phyloP scores from a whole-genome alignment of 2,113 vertebrate species.

The Pithys albifrons region DNA sequence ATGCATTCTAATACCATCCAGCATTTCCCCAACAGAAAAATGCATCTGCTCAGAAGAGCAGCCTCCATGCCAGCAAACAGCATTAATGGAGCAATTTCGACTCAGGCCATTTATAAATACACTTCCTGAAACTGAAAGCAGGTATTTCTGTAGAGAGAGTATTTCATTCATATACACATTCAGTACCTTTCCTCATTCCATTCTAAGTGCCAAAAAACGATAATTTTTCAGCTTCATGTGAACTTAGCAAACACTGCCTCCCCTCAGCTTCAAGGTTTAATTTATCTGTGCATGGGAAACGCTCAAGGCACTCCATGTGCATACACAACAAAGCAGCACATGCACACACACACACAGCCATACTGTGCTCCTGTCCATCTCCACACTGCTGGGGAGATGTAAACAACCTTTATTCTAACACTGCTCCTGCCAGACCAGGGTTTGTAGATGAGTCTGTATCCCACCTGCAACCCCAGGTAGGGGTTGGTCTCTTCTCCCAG shows the following conservation, averaged over 20 bases:
- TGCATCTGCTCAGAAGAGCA: not conserved
- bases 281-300: rapidly evolving
- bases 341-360: rapidly evolving
- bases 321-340: rapidly evolving
- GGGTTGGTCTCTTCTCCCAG: too few relatives aligned
- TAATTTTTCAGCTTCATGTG: not conserved
- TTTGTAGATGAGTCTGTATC: rapidly evolving
- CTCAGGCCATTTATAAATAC: not conserved
- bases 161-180: not conserved
- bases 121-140: not conserved
- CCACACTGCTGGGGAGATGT: rapidly evolving
- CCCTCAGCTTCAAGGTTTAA: not conserved
- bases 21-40: constrained; percentile 24
- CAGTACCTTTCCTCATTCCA: not conserved
- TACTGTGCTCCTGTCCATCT: not conserved
- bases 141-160: not conserved
- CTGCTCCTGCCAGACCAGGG: not conserved
- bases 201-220: not conserved
- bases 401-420: not conserved
- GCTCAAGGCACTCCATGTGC: rapidly evolving
- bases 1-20: not conserved
- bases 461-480: too few relatives aligned
- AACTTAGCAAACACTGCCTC: not conserved
- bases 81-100: not conserved
- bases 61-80: not conserved